Conservation (phyloP, 2,888 invertebrate genomes). For the Athrips mouffetella region DNA sequence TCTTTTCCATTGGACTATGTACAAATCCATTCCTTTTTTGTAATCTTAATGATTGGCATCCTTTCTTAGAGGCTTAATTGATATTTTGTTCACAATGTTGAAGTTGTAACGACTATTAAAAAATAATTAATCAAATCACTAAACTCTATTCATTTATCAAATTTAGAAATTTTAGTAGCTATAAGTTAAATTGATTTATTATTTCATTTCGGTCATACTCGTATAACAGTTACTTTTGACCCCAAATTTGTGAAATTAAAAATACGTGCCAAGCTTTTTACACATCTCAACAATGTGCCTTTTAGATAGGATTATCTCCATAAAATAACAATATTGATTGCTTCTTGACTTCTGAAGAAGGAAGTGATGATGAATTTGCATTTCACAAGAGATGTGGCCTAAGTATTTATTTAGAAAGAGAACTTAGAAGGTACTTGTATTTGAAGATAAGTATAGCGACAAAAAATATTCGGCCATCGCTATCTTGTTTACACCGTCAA, state of each 20-base stretch:
- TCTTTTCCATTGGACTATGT: no score
- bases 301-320: background rate
- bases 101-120: background rate
- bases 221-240: conserved; percentile 34
- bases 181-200: conserved; percentile 41
- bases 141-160: conserved; percentile 18
- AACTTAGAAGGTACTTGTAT: no score
- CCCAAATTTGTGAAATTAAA: background rate
- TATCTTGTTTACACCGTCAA: no score
- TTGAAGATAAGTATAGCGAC: no score
- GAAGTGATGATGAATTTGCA: conserved; percentile 27
- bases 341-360: conserved; percentile 10
- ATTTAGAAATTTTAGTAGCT: conserved; percentile 34
- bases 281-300: background rate
- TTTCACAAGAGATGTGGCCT: no score
- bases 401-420: no score
- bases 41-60: conserved; percentile 5
- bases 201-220: conserved; percentile 32
- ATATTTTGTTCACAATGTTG: background rate
- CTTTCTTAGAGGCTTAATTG: background rate
- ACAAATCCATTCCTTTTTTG: no score
- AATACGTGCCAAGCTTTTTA: no score
- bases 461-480: no score
- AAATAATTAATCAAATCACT: background rate
- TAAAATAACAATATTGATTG: background rate